Conservation (phyloP, 2,113 vertebrate species). For the Phoxinus phoxinus region DNA sequence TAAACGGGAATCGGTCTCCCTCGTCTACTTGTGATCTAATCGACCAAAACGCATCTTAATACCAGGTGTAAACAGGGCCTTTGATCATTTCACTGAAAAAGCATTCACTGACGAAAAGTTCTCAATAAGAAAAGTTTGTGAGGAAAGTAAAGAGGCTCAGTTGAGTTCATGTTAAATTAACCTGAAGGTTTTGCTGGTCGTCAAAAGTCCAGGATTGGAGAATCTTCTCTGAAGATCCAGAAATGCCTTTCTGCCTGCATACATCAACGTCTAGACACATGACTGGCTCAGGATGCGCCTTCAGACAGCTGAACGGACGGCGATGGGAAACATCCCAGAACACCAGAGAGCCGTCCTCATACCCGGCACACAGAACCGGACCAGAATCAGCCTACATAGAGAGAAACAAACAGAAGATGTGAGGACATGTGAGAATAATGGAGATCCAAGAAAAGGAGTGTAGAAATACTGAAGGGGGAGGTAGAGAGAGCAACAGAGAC, state of each 20-base stretch:
- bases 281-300: conserved; percentile 87
- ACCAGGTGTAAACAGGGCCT: too few species aligned
- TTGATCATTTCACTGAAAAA: too few species aligned
- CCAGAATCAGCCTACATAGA: conserved; percentile 74
- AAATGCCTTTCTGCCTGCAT: conserved; percentile 81
- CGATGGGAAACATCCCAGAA: conserved; percentile 88
- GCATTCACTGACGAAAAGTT: too few species aligned
- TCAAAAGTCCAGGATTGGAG: conserved; percentile 88
- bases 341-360: conserved; percentile 90
- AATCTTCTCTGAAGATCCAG: conserved; percentile 88
- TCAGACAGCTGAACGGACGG: conserved; percentile 76
- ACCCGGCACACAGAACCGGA: conserved; percentile 87
- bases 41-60: too few species aligned
- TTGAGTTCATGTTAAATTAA: conserved; percentile 59
- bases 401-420: conserved; percentile 48
- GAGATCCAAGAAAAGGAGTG: not conserved
- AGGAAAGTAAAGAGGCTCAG: not conserved
- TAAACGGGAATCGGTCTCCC: too few species aligned
- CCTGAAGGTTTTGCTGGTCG: conserved; percentile 88
- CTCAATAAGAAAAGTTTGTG: too few species aligned
- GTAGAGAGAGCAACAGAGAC: conserved; percentile 34
- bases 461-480: conserved; percentile 10
- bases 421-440: not conserved
- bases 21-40: too few species aligned
- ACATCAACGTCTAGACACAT: conserved; percentile 94